Evolutionary conservation across 2,888 invertebrate species (phyloP).

Genomic region (Drosophila mulleri): DNA sequence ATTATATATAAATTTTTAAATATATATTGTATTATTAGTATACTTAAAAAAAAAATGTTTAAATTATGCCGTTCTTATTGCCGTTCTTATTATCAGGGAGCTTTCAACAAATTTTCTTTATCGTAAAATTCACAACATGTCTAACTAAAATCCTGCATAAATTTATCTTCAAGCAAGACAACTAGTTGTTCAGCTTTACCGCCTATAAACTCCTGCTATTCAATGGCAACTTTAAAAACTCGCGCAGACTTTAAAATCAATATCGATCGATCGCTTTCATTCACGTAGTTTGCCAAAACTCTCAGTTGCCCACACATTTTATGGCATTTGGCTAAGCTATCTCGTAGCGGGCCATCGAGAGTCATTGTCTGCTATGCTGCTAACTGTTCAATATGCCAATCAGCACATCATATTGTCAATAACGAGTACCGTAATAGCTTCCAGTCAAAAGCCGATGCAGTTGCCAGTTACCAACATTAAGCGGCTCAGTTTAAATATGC

Average conservation of each 20-base stretch:
- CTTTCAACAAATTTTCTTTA: too few species aligned
- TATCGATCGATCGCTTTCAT: neutral
- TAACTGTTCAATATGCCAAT: constrained; percentile 45
- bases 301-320: neutral
- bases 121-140: too few species aligned
- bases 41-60: too few species aligned
- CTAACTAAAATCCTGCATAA: too few species aligned
- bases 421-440: constrained; percentile 24
- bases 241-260: neutral
- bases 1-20: too few species aligned
- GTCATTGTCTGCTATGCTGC: neutral
- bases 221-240: too few species aligned
- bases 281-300: neutral
- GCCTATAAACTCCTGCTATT: too few species aligned
- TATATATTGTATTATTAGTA: too few species aligned
- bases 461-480: constrained; percentile 41
- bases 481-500: constrained; percentile 61
- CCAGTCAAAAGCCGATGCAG: constrained; percentile 13
- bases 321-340: neutral
- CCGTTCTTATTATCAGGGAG: too few species aligned
- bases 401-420: constrained; percentile 44
- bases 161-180: too few species aligned
- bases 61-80: too few species aligned
- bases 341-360: neutral
- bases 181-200: too few species aligned